A percentile compares a stretch with the other conserved stretches of the same genome.
Conservation (phyloP, 1,140 invertebrate species). For the Caenorhabditis elegans region WBcel235 BX284606.5:10892001-10892500, state of each 20-base stretch:
- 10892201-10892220: not conserved
- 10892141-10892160: not conserved
- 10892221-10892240: not conserved
- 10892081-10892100: not conserved
- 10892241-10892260: not conserved
- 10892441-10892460: not conserved
- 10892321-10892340: not conserved
- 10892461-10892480: not conserved
- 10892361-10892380: not conserved
- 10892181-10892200: not conserved
- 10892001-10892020: too few relatives aligned
- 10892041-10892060: not conserved
- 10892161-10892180: not conserved
- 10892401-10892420: not conserved
- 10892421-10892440: not conserved
- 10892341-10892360: not conserved
- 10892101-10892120: conserved; percentile 17
- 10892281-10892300: too few relatives aligned
- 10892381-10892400: not conserved
- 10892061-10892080: not conserved
- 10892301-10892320: too few relatives aligned
- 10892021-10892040: not conserved
- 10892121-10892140: not conserved
- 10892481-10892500: not conserved
- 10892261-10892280: not conserved